Evolutionary conservation across 1,140 invertebrate species (phyloP).

Genomic region (Liolophura sinensis): DNA sequence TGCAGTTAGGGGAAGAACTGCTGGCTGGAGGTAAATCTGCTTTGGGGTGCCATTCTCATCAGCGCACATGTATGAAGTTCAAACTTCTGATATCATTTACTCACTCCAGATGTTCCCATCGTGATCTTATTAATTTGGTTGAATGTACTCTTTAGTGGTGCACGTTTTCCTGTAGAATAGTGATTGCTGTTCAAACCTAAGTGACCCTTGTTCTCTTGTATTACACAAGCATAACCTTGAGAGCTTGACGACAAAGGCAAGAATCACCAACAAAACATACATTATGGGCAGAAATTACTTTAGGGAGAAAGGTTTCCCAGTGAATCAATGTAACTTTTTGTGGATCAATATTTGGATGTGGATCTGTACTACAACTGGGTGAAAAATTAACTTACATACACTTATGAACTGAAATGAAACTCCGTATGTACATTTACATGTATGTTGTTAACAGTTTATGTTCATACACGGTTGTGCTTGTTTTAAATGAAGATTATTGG

Average conservation of each 20-base stretch:
- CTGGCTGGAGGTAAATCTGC: constrained; percentile 68
- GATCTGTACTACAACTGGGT: too few relatives aligned
- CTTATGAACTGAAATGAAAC: too few relatives aligned
- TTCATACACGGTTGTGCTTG: too few relatives aligned
- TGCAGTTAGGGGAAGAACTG: constrained; percentile 83
- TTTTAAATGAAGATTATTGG: not conserved
- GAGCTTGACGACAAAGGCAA: not conserved
- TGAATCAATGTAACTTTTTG: too few relatives aligned
- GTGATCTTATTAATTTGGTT: not conserved
- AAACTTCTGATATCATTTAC: not conserved
- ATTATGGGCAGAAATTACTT: too few relatives aligned
- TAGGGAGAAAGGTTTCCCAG: too few relatives aligned
- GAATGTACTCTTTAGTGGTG: not conserved
- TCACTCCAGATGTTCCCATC: not conserved
- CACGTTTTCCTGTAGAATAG: too few relatives aligned
- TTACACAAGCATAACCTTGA: not conserved
- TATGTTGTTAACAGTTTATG: too few relatives aligned
- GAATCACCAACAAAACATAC: too few relatives aligned
- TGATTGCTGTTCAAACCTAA: not conserved
- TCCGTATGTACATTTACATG: too few relatives aligned
- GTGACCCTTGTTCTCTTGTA: not conserved
- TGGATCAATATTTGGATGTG: too few relatives aligned
- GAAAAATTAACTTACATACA: too few relatives aligned
- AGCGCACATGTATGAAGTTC: not conserved
- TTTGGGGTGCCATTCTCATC: not conserved